Percentiles rank a stretch among this genome's conserved stretches.
These are phyloP conservation scores for Luffia ferchaultella DNA, from an alignment of 2,888 invertebrate genomes.

Conservation along the genomic window DNA sequence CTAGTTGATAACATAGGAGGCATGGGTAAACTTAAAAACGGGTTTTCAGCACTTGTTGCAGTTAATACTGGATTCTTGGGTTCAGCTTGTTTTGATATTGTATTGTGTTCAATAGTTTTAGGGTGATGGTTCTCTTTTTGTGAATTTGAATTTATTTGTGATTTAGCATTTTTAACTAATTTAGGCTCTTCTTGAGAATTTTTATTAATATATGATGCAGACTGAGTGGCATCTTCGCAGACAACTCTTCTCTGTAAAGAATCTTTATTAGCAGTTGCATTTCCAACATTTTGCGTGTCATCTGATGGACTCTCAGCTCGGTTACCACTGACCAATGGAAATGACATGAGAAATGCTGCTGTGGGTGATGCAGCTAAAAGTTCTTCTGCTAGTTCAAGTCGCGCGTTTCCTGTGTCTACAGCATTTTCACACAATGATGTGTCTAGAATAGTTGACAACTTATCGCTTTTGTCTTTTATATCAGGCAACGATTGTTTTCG, in stretches of 20 bases:
- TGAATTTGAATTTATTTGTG: neutral
- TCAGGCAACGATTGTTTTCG: constrained; percentile 21
- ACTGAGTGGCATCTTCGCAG: constrained; percentile 3
- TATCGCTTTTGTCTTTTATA: constrained; percentile 39
- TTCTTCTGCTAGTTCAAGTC: constrained; percentile 64
- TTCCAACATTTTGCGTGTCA: constrained; percentile 28
- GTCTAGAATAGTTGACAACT: constrained; percentile 44
- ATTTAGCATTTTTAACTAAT: neutral
- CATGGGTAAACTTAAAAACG: constrained; percentile 46
- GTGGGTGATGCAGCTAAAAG: constrained; percentile 72
- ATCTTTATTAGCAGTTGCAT: constrained; percentile 20
- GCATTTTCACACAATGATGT: constrained; percentile 45
- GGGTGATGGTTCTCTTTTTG: neutral
- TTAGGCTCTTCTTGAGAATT: constrained; percentile 9
- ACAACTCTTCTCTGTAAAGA: constrained; percentile 22
- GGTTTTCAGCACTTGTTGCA: constrained; percentile 35
- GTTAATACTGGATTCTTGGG: constrained; percentile 27
- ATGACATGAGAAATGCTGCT: constrained; percentile 79
- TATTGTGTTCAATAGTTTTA: neutral
- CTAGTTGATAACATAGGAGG: constrained; percentile 41
- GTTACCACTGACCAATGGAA: constrained; percentile 73
- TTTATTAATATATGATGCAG: constrained; percentile 1
- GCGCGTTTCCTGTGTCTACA: constrained; percentile 61
- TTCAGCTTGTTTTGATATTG: constrained; percentile 23
- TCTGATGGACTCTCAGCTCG: constrained; percentile 58